Evolutionary conservation across 2,888 invertebrate species (phyloP).

Genomic region (Drosophila leonis): DNA sequence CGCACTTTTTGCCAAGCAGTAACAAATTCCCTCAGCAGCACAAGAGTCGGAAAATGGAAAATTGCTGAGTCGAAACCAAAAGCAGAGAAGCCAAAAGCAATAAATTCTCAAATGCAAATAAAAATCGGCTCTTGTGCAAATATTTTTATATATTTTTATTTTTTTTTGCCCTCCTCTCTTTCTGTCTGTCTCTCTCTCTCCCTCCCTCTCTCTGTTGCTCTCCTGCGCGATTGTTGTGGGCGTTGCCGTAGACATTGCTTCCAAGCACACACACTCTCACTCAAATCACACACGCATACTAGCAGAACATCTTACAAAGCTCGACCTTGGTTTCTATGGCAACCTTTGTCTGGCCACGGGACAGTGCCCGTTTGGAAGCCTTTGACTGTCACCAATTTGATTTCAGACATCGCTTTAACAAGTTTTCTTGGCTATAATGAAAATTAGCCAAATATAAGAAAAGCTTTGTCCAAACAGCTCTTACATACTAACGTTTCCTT

Average conservation of each 20-base stretch:
- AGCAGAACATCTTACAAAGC: slow-evolving; percentile 38
- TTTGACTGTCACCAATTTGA: slow-evolving; percentile 37
- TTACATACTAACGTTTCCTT: neutral
- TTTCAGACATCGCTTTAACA: slow-evolving; percentile 22
- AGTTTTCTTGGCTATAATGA: slow-evolving; percentile 7
- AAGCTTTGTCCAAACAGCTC: neutral
- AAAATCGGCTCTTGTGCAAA: slow-evolving; percentile 50
- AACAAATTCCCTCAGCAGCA: slow-evolving; percentile 59
- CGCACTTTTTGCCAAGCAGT: slow-evolving; percentile 26
- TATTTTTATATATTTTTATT: slow-evolving; percentile 28
- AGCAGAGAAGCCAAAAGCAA: slow-evolving; percentile 60
- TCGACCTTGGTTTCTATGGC: slow-evolving; percentile 65
- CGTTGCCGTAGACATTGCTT: slow-evolving; percentile 34
- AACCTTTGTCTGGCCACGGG: slow-evolving; percentile 55
- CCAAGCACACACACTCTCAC: slow-evolving; percentile 26
- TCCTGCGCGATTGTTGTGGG: slow-evolving; percentile 26
- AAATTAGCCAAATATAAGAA: neutral
- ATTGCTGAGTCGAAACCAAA: slow-evolving; percentile 36
- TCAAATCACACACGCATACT: slow-evolving; percentile 28
- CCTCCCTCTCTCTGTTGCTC: slow-evolving; percentile 4
- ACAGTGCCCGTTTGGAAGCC: slow-evolving; percentile 37
- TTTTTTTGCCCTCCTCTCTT: slow-evolving; percentile 11
- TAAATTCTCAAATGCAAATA: slow-evolving; percentile 76
- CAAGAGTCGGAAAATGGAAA: slow-evolving; percentile 50
- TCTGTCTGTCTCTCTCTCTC: slow-evolving; percentile 6